These are phyloP conservation scores for Egretta garzetta DNA, from an alignment of 2,113 vertebrate species.

Conservation along the genomic window DNA sequence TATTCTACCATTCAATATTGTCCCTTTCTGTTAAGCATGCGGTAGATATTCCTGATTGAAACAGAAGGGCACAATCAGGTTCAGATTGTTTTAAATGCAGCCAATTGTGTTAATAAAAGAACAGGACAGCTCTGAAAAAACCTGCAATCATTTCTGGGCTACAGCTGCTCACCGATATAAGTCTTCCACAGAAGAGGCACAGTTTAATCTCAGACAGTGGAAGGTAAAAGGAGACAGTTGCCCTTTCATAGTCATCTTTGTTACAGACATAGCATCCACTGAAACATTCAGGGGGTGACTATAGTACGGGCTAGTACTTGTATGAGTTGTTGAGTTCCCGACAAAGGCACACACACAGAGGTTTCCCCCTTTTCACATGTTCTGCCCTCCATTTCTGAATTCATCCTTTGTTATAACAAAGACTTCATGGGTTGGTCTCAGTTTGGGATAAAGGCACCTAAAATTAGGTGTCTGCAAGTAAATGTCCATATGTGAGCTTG, in stretches of 20 bases:
- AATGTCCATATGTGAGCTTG: background rate
- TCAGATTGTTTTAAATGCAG: conserved; percentile 13
- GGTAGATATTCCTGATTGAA: background rate
- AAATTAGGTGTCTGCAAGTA: background rate
- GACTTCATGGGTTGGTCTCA: background rate
- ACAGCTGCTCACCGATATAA: background rate
- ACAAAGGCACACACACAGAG: background rate
- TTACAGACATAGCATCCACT: background rate
- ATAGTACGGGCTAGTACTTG: background rate
- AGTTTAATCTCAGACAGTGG: background rate
- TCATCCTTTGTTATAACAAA: background rate
- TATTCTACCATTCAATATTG: background rate
- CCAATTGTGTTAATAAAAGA: background rate
- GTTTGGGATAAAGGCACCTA: background rate
- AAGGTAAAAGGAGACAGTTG: background rate
- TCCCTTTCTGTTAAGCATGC: conserved; percentile 4
- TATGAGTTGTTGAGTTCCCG: background rate
- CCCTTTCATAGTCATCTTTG: background rate
- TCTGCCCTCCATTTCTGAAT: background rate
- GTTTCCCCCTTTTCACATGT: background rate
- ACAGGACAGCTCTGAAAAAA: background rate
- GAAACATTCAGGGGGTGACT: background rate
- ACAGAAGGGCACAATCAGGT: conserved; percentile 27
- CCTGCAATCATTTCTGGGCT: background rate
- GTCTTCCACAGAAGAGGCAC: background rate